Percentiles rank a stretch among this genome's conserved stretches.
These are phyloP conservation scores for Typhlichthys subterraneus DNA, from an alignment of 2,797 vertebrate species.

Conservation along the genomic window DNA sequence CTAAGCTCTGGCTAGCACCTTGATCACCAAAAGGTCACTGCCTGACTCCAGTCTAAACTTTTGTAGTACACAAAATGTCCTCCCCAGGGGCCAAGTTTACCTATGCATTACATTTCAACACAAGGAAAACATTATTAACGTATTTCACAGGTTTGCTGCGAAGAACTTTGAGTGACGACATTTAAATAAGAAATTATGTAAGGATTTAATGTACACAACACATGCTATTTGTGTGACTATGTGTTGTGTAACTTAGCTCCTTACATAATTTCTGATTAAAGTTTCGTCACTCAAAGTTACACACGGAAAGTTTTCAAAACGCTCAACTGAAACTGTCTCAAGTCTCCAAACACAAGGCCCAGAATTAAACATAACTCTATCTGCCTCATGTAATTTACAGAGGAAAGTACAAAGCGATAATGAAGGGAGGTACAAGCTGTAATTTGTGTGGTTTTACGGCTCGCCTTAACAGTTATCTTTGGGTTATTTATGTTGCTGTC, in stretches of 20 bases:
- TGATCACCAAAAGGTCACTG: constrained; percentile 5
- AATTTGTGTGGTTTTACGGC: constrained; percentile 53
- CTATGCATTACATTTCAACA: constrained; percentile 14
- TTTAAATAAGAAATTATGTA: too few relatives aligned
- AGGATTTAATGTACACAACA: too few relatives aligned
- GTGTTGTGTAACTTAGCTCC: too few relatives aligned
- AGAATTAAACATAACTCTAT: constrained; percentile 14
- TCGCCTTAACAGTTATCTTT: constrained; percentile 32
- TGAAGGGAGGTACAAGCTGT: constrained; percentile 36
- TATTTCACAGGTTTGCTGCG: not conserved
- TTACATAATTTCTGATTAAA: too few relatives aligned
- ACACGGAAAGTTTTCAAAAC: too few relatives aligned
- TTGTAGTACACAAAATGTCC: constrained; percentile 16
- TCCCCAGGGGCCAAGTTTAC: constrained; percentile 2
- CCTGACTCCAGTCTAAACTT: constrained; percentile 11
- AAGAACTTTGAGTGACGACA: too few relatives aligned
- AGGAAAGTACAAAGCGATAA: constrained; percentile 41
- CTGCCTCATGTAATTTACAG: constrained; percentile 26
- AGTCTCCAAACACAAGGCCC: not conserved
- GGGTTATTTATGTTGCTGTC: constrained; percentile 54
- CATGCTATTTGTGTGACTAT: too few relatives aligned
- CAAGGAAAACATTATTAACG: constrained; percentile 10
- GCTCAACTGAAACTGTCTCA: too few relatives aligned
- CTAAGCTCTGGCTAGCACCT: constrained; percentile 1
- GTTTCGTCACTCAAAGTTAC: too few relatives aligned